A percentile compares a stretch with the other conserved stretches of the same genome.
Evolutionary conservation across 2,797 vertebrate genomes (phyloP).

Genomic region (Siniperca obscura): DNA sequence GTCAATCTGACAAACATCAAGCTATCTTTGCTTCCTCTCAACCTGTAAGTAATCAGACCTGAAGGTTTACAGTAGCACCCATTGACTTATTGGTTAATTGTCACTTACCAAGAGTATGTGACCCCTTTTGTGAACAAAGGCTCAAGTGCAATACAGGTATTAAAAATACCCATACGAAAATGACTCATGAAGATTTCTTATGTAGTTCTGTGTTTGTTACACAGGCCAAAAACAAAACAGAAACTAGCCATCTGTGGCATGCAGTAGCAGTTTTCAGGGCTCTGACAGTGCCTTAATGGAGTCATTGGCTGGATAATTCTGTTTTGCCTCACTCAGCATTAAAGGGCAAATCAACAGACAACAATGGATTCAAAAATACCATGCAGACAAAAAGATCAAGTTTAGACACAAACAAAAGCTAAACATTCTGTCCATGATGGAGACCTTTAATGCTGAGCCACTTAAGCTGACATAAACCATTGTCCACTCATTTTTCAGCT

Average conservation of each 20-base stretch:
- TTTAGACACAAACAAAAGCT: conserved; percentile 55
- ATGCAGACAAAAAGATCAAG: conserved; percentile 47
- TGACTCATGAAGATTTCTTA: conserved; percentile 3
- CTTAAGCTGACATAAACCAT: conserved; percentile 3
- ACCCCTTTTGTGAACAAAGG: conserved; percentile 42
- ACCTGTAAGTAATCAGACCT: conserved; percentile 61
- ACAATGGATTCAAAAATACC: conserved; percentile 49
- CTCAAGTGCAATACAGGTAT: conserved; percentile 45
- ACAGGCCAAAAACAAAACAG: conserved; percentile 13
- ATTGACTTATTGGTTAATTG: conserved; percentile 55
- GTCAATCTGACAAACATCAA: conserved; percentile 41
- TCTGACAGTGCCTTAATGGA: conserved; percentile 22
- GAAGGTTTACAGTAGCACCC: conserved; percentile 80
- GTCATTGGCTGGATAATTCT: conserved; percentile 2
- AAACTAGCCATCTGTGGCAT: conserved; percentile 47
- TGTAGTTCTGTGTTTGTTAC: conserved; percentile 7
- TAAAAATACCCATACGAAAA: conserved; percentile 37
- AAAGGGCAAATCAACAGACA: conserved; percentile 52
- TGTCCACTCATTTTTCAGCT: conserved; percentile 34
- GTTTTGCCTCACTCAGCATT: conserved; percentile 36
- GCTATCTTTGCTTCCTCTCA: conserved; percentile 23
- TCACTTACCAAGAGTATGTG: conserved; percentile 43
- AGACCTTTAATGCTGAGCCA: conserved; percentile 45
- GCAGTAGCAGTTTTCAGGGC: conserved; percentile 56
- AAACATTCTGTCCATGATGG: conserved; percentile 19